phyloP scores from a whole-genome alignment of 2,797 vertebrate species.

The Pantherophis vulpinus region DNA sequence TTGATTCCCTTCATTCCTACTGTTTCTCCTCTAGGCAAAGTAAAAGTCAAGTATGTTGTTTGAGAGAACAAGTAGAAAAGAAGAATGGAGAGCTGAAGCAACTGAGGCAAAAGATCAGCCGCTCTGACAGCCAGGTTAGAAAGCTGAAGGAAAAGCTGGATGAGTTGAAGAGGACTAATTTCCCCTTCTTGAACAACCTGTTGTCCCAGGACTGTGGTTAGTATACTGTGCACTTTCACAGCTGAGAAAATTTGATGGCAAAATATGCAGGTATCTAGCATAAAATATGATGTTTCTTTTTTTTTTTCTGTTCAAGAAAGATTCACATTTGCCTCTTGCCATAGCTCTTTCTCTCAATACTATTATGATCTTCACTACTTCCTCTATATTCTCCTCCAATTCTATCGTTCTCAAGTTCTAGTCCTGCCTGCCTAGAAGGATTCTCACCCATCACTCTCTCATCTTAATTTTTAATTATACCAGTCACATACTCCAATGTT shows the following conservation, averaged over 20 bases:
- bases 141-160: constrained; percentile 75
- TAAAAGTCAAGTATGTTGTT: constrained; percentile 73
- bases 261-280: not conserved
- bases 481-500: not conserved
- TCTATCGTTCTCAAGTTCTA: not conserved
- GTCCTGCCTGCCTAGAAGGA: not conserved
- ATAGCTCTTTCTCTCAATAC: not conserved
- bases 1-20: constrained; percentile 76
- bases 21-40: constrained; percentile 73
- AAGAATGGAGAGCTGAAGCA: constrained; percentile 67
- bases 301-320: not conserved
- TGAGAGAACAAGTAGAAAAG: constrained; percentile 71
- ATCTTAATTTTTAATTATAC: not conserved
- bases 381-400: not conserved
- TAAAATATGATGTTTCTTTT: not conserved
- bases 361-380: not conserved
- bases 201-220: constrained; percentile 72
- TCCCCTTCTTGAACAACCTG: constrained; percentile 68
- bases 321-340: not conserved
- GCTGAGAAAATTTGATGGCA: not conserved
- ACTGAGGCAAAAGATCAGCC: constrained; percentile 69
- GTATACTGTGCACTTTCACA: constrained; percentile 48
- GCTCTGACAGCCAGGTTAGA: constrained; percentile 72
- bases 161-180: constrained; percentile 67
- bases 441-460: not conserved